phyloP scores from a whole-genome alignment of 2,113 vertebrate species.

The Xenopus tropicalis region DNA sequence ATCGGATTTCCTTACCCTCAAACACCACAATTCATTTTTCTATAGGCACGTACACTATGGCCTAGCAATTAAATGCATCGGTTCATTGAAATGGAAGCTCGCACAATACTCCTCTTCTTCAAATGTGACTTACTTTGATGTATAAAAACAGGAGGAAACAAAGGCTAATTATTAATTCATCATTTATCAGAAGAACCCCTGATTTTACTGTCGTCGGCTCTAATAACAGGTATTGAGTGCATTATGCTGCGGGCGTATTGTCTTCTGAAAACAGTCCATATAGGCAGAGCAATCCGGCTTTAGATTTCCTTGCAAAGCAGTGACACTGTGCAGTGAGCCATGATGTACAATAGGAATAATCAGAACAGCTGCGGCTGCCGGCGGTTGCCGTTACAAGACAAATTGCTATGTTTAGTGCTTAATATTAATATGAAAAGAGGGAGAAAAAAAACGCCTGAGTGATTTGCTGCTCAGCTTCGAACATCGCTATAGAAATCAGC shows the following conservation, averaged over 20 bases:
- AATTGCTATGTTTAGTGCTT: conserved; percentile 26
- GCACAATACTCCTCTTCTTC: not conserved
- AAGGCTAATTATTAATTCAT: conserved; percentile 24
- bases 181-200: not conserved
- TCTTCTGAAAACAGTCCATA: conserved; percentile 8
- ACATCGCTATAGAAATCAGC: not conserved
- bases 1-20: not conserved
- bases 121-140: not conserved
- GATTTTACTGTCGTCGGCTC: conserved; percentile 1
- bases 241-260: conserved; percentile 10
- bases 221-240: conserved; percentile 29
- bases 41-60: not conserved
- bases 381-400: conserved; percentile 33
- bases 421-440: conserved; percentile 34
- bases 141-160: not conserved
- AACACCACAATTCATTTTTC: not conserved
- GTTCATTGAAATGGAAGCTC: not conserved
- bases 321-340: conserved; percentile 13
- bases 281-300: conserved; percentile 1
- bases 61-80: not conserved
- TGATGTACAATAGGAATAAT: conserved; percentile 36
- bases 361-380: conserved; percentile 31
- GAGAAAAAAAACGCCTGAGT: conserved; percentile 1
- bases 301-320: conserved; percentile 10
- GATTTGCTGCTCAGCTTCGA: conserved; percentile 19